Base-by-base conservation (phyloP, 2,113 vertebrate species). In the Motacilla alba region DNA sequence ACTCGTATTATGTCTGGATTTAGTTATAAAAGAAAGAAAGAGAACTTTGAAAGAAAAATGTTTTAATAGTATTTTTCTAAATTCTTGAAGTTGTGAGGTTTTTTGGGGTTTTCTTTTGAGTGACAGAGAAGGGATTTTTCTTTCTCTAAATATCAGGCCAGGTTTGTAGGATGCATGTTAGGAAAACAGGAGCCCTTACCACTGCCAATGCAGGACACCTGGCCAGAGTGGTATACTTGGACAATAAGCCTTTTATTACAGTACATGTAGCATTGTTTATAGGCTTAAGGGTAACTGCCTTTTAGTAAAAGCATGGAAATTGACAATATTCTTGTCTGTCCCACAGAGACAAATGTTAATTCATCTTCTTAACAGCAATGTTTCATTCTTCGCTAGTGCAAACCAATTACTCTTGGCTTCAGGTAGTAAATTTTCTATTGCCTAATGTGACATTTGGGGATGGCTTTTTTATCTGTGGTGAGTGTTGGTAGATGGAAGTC, bases 31-130 rank as follows among this genome's bases (percentile, higher is more conserved):
- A 89, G 30, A 63, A 60, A 30, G 11, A 67, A 74, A n/a, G 16
- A 3, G 1, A 22, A 11, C 8, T 22, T 64, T 27, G 35, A 2
- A 23, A 60, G 39, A 21, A 52, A 26, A 4, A 33, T 1, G 2
- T 0, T 41, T 41, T 39, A 64, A 11, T 15, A 30, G 8, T 37
- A 4, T 84, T 84, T 28, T 8, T 49, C 27, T 27, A 58, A 69
- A 9, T 78, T 24, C 9, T 69, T 69, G 1, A 33, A 30, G 28
- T 16, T 56, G n/a, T 53, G 50, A 24, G 8, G 16, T 58, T 37
- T 15, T 35, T 24, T 15, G 67, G 11, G 5, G 7, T 14, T 39
- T 66, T 33, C 18, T 64, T 67, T 30, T 66, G 14, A 26, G 39
- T 16, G 3, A 5, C 7, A 28, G 76, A 44, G 13, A 11, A 53